phyloP scores from a whole-genome alignment of 2,888 invertebrate species.

The Ectobius pallidus region DNA sequence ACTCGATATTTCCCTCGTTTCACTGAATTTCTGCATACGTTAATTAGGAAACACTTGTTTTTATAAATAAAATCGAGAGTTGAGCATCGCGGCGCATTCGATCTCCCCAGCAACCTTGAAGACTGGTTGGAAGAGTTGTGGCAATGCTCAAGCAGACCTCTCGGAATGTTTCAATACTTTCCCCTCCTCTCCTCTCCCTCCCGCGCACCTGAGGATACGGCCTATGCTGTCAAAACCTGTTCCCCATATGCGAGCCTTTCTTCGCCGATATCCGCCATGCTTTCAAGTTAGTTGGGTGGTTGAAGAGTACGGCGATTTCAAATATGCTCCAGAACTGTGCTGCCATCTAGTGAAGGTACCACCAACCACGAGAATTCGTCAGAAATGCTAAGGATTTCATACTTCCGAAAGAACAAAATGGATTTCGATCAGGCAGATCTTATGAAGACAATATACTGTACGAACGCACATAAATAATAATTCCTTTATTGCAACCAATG shows the following conservation, averaged over 20 bases:
- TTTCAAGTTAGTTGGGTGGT: background rate
- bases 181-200: background rate
- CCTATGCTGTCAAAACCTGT: conserved; percentile 17
- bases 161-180: conserved; percentile 11
- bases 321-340: background rate
- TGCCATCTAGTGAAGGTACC: background rate
- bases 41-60: too few species aligned
- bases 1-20: too few species aligned
- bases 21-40: too few species aligned
- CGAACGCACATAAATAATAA: too few species aligned
- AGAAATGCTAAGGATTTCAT: too few species aligned
- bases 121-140: background rate
- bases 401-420: too few species aligned
- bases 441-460: too few species aligned
- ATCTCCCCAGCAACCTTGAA: conserved; percentile 19
- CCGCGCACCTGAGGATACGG: conserved; percentile 3
- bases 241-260: background rate
- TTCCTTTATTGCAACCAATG: too few species aligned
- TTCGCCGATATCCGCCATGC: background rate
- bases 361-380: too few species aligned
- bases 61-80: too few species aligned
- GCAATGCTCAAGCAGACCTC: conserved; percentile 16
- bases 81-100: too few species aligned
- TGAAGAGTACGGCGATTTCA: background rate
- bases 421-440: too few species aligned